phyloP scores from a whole-genome alignment of 2,797 vertebrate species.

The Halcyon leucocephala region DNA sequence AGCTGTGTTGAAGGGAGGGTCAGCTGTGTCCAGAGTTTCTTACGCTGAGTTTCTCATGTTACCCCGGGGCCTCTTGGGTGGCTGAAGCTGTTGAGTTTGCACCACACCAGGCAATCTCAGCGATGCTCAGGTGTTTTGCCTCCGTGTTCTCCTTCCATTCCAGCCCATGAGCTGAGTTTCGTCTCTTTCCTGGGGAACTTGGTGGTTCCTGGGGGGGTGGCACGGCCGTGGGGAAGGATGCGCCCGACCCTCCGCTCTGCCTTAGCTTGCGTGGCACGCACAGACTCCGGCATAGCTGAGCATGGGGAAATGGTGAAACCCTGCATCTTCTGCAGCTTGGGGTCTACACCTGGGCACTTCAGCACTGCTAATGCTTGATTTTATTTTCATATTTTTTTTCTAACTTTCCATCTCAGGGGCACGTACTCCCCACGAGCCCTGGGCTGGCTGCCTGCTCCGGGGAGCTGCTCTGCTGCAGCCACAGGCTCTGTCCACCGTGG shows the following conservation, averaged over 20 bases:
- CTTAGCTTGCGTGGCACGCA: accelerated
- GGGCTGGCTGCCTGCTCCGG: not conserved
- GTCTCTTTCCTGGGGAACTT: not conserved
- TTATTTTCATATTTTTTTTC: not conserved
- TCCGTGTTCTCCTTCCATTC: not conserved
- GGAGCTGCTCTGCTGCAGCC: not conserved
- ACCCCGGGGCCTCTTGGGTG: not conserved
- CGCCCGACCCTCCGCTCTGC: accelerated
- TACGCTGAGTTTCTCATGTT: not conserved
- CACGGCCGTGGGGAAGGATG: accelerated
- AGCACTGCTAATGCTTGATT: not conserved
- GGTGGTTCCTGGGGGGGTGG: not conserved
- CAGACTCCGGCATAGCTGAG: accelerated
- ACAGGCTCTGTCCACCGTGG: not conserved
- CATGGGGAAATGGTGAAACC: not conserved
- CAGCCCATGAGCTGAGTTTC: not conserved
- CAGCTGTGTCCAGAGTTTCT: not conserved
- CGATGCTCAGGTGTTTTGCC: not conserved
- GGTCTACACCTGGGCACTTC: not conserved
- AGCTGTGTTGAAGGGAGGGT: not conserved
- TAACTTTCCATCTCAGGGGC: not conserved
- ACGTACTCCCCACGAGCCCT: accelerated
- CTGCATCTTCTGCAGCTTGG: not conserved
- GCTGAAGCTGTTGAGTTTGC: not conserved
- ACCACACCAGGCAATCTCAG: not conserved